These are phyloP conservation scores for Cliona cf. orientalis DNA, from an alignment of 37 sponge, comb jelly and placozoan species.

Conservation along the genomic window DNA sequence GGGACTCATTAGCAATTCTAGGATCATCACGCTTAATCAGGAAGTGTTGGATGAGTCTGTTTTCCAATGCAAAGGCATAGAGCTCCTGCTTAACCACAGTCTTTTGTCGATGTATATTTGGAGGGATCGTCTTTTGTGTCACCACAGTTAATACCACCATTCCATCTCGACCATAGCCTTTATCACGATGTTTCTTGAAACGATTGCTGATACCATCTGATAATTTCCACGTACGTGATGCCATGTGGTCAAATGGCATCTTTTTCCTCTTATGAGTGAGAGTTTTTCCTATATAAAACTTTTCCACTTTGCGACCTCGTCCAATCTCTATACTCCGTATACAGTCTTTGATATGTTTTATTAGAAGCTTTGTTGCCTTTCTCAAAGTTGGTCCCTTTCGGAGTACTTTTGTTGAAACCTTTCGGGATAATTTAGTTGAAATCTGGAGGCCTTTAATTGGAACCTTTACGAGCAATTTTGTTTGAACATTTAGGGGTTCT, in stretches of 20 bases:
- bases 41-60: background rate
- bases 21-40: background rate
- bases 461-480: too few species aligned
- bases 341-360: background rate
- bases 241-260: background rate
- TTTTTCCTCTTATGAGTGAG: background rate
- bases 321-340: background rate
- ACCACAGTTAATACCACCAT: background rate
- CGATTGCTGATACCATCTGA: background rate
- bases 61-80: background rate
- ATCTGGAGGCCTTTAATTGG: too few species aligned
- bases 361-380: background rate
- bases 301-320: background rate
- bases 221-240: background rate
- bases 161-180: background rate
- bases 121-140: background rate
- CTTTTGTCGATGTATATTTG: too few species aligned
- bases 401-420: too few species aligned
- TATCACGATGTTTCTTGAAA: background rate
- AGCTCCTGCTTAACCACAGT: background rate
- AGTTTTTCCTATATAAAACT: background rate
- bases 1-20: background rate
- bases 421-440: too few species aligned
- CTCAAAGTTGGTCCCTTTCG: too few species aligned
- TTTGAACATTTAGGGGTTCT: too few species aligned